Evolutionary conservation across 2,888 invertebrate species (phyloP).

Genomic region (Napeogenes sylphis): DNA sequence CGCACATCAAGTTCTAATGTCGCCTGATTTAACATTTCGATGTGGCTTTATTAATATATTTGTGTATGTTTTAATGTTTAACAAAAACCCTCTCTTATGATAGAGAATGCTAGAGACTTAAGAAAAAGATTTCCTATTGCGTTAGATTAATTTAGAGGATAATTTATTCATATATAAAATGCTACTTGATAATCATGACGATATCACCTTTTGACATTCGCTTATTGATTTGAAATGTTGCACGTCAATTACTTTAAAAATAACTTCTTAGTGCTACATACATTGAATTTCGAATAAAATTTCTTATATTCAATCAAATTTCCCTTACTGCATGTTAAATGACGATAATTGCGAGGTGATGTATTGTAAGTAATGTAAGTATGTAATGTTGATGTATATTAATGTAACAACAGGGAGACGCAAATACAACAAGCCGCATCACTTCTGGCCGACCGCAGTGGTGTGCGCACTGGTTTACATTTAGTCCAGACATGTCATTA

Average conservation of each 20-base stretch:
- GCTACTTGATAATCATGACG: too few relatives aligned
- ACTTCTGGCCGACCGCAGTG: slow-evolving; percentile 53
- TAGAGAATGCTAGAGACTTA: not conserved
- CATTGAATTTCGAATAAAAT: too few relatives aligned
- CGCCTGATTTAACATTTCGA: slow-evolving; percentile 32
- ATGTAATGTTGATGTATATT: slow-evolving; percentile 38
- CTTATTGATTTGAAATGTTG: slow-evolving; percentile 12
- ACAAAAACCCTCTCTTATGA: slow-evolving; percentile 17
- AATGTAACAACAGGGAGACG: slow-evolving; percentile 63
- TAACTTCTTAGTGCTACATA: too few relatives aligned
- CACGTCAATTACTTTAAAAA: not conserved
- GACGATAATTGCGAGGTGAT: slow-evolving; percentile 16
- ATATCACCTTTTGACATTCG: slow-evolving; percentile 4
- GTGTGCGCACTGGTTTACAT: slow-evolving; percentile 73
- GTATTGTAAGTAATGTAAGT: slow-evolving; percentile 33
- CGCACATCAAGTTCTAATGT: slow-evolving; percentile 38
- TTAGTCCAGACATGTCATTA: slow-evolving; percentile 56
- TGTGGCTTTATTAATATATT: slow-evolving; percentile 38
- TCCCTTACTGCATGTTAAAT: slow-evolving; percentile 19
- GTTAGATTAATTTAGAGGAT: too few relatives aligned
- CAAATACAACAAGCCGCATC: slow-evolving; percentile 75
- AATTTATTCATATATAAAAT: too few relatives aligned
- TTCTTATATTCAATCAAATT: not conserved
- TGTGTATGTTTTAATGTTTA: slow-evolving; percentile 45
- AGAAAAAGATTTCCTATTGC: not conserved